Percentiles rank a stretch among this genome's conserved stretches.
These are phyloP conservation scores for Holacanthella duospinosa DNA, from an alignment of 2,888 invertebrate species.

Conservation along the genomic window DNA sequence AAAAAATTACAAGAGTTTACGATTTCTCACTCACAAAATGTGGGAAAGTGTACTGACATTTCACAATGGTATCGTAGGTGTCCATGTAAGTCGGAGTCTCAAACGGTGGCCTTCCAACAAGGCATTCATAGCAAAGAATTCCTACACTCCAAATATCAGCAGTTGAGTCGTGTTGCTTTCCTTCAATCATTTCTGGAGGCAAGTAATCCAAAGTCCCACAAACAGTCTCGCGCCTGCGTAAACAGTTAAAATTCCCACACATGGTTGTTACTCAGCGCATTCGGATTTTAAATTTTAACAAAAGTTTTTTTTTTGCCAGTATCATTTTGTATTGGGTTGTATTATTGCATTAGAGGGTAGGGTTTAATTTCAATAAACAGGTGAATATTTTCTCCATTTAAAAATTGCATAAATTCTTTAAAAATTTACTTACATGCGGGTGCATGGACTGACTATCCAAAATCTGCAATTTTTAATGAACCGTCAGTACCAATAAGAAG, in stretches of 20 bases:
- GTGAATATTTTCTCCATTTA: neutral
- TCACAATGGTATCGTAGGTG: conserved; percentile 61
- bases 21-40: conserved; percentile 48
- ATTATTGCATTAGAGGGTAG: too few species aligned
- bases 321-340: too few species aligned
- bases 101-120: conserved; percentile 87
- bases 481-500: conserved; percentile 70
- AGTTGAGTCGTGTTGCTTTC: conserved; percentile 64
- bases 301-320: too few species aligned
- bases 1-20: too few species aligned
- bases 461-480: conserved; percentile 90
- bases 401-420: too few species aligned
- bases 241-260: too few species aligned
- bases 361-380: too few species aligned
- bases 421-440: conserved; percentile 44
- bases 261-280: too few species aligned
- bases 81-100: conserved; percentile 60
- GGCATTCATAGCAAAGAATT: conserved; percentile 80
- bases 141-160: conserved; percentile 95
- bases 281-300: too few species aligned
- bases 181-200: conserved; percentile 91
- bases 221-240: conserved; percentile 75
- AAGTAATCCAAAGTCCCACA: conserved; percentile 93
- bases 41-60: conserved; percentile 58
- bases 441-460: conserved; percentile 95